A percentile compares a stretch with the other conserved stretches of the same genome.
phyloP scores from a whole-genome alignment of 2,888 invertebrate genomes.

The Sarcophaga rosellei region DNA sequence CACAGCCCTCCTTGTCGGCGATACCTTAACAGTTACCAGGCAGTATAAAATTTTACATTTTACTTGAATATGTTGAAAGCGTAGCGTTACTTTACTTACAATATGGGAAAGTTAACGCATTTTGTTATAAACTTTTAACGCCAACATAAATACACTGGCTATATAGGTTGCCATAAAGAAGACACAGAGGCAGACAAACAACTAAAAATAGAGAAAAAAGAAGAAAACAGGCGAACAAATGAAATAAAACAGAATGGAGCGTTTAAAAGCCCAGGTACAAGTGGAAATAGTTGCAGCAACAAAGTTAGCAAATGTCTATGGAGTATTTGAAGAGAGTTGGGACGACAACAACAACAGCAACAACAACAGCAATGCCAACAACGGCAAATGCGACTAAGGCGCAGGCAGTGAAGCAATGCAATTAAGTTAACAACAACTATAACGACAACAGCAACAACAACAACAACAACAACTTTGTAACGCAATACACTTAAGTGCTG shows the following conservation, averaged over 20 bases:
- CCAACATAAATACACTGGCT: slow-evolving; percentile 31
- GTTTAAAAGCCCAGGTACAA: slow-evolving; percentile 22
- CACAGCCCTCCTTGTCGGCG: too few relatives aligned
- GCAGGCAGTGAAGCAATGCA: slow-evolving; percentile 52
- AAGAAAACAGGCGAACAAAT: not conserved
- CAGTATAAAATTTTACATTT: too few relatives aligned
- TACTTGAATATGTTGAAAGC: not conserved
- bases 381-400: not conserved
- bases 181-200: not conserved
- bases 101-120: slow-evolving; percentile 57
- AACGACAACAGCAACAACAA: not conserved
- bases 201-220: not conserved
- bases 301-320: slow-evolving; percentile 42
- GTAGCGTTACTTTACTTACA: slow-evolving; percentile 8
- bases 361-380: not conserved
- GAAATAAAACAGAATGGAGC: slow-evolving; percentile 9
- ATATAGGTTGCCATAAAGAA: slow-evolving; percentile 16
- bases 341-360: slow-evolving; percentile 19
- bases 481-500: slow-evolving; percentile 67
- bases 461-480: slow-evolving; percentile 35
- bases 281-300: slow-evolving; percentile 11
- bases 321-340: slow-evolving; percentile 43
- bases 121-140: slow-evolving; percentile 48
- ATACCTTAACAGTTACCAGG: too few relatives aligned
- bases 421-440: slow-evolving; percentile 63